Conservation (phyloP, 2,113 vertebrate genomes). For the Labeo rohita region DNA sequence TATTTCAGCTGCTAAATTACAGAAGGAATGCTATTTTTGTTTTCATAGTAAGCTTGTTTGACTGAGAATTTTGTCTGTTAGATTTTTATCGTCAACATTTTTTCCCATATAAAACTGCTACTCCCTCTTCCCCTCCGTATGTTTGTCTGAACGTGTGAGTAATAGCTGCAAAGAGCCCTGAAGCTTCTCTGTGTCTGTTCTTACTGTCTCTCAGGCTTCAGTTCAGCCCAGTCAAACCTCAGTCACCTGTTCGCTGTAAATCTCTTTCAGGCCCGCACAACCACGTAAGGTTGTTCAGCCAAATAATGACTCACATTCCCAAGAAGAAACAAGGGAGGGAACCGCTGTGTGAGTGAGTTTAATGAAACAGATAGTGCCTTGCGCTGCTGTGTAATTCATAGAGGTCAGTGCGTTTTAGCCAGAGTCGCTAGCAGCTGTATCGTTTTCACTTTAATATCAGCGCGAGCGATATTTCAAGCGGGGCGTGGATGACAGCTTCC, state of each 20-base stretch:
- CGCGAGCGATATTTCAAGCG: not conserved
- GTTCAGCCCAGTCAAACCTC: not conserved
- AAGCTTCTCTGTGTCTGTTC: constrained; percentile 7
- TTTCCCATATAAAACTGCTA: not conserved
- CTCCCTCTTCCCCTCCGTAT: not conserved
- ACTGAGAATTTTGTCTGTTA: not conserved
- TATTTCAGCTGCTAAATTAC: not conserved
- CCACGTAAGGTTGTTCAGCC: not conserved
- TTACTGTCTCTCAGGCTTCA: constrained; percentile 11
- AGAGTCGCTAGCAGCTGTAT: not conserved
- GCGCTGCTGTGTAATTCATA: not conserved
- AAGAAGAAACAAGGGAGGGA: constrained; percentile 8
- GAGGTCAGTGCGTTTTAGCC: not conserved
- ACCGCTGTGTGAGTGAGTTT: not conserved
- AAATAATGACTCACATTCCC: constrained; percentile 30
- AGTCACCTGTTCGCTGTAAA: constrained; percentile 46
- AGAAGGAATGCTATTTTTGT: not conserved
- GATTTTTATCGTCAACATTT: not conserved
- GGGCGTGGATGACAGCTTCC: not conserved
- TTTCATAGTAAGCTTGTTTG: not conserved
- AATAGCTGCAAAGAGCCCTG: constrained; percentile 7
- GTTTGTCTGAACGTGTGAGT: constrained; percentile 16
- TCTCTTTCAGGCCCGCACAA: constrained; percentile 1
- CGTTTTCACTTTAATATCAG: not conserved
- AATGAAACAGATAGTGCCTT: not conserved